phyloP scores from a whole-genome alignment of 1,140 invertebrate species.

The Monochamus saltuarius region DNA sequence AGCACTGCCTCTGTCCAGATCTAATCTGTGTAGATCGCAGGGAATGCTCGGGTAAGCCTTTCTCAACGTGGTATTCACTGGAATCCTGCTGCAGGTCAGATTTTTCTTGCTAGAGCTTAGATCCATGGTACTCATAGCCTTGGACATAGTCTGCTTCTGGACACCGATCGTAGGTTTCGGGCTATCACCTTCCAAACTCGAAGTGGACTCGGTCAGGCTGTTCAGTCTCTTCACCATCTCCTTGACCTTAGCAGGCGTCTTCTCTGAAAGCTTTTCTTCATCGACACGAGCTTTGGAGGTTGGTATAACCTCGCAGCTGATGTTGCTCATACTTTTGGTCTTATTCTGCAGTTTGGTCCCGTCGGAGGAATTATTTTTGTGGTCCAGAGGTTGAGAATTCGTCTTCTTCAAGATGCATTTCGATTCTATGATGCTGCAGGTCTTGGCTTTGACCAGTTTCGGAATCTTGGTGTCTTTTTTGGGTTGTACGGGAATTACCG shows the following conservation, averaged over 20 bases:
- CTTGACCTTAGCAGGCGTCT: conserved; percentile 36
- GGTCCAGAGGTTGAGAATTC: conserved; percentile 22
- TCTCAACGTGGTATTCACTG: conserved; percentile 43
- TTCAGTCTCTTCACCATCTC: conserved; percentile 39
- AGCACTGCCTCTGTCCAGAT: conserved; percentile 35
- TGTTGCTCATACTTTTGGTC: conserved; percentile 36
- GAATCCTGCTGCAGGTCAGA: conserved; percentile 37
- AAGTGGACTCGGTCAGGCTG: conserved; percentile 29
- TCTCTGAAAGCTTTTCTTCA: not conserved
- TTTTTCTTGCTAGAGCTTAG: conserved; percentile 35
- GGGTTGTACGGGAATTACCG: conserved; percentile 23
- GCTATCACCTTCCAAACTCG: too few species aligned
- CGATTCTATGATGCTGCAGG: conserved; percentile 64
- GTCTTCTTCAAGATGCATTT: conserved; percentile 61
- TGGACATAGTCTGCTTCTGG: conserved; percentile 17
- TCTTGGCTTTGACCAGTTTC: conserved; percentile 62
- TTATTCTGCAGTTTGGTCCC: conserved; percentile 18
- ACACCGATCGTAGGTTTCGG: not conserved
- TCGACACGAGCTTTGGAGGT: too few species aligned
- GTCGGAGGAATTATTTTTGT: not conserved
- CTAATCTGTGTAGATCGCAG: conserved; percentile 46
- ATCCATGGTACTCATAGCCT: conserved; percentile 32
- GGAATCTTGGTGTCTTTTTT: conserved; percentile 42
- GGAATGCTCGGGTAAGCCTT: conserved; percentile 47
- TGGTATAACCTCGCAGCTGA: not conserved